Base-by-base conservation (phyloP, 1,140 invertebrate genomes). In the Lepidotrigona ventralis region DNA sequence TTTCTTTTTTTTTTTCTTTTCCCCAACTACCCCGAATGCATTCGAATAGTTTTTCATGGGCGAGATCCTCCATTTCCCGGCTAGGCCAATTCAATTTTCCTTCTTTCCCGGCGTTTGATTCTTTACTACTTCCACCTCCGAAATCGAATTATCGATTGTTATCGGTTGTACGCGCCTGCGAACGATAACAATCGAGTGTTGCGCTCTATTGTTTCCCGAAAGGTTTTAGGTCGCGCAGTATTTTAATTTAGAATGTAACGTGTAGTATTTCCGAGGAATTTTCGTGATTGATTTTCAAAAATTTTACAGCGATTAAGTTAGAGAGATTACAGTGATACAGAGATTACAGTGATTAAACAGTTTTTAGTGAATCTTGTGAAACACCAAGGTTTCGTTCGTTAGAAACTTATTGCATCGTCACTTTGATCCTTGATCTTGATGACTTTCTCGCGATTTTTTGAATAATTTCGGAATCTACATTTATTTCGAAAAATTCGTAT, bases 61-160 rank as follows among this genome's bases (percentile, higher is more conserved):
- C 29, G 21, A 23, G 73, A 70, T 70, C 29, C 39, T n/a, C 56
- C 51, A n/a, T n/a, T 70, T 82, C 75, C n/a, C 23, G 51, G 6
- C 60, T 17, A 11, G 11, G 6, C 12, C 64, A 11, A 82, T 77
- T 77, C 74, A 77, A 73, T 73, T 81, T 81, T 64, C 66, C 33
- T 54, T 29, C 15, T 73, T 56, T 26, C 39, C 46, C 46, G 29
- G 26, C 39, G 12, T 54, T 63, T 46, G 46, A 29, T 46, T 56
- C 26, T 51, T 26, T 29, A 66, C 56, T 14, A 6, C 1, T 39
- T 33, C n/a, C 2, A 63, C 11, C 21, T 5, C 2, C 8, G 5
- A 11, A 51, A 51, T 9, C 12, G 15, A 19, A 66, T 66, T 66
- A 66, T 60, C 58, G 39, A 46, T 60, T 60, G n/a, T n/a, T 64